A percentile compares a stretch with the other conserved stretches of the same genome.
phyloP scores from a whole-genome alignment of 2,888 invertebrate species.

The Gibbula magus region DNA sequence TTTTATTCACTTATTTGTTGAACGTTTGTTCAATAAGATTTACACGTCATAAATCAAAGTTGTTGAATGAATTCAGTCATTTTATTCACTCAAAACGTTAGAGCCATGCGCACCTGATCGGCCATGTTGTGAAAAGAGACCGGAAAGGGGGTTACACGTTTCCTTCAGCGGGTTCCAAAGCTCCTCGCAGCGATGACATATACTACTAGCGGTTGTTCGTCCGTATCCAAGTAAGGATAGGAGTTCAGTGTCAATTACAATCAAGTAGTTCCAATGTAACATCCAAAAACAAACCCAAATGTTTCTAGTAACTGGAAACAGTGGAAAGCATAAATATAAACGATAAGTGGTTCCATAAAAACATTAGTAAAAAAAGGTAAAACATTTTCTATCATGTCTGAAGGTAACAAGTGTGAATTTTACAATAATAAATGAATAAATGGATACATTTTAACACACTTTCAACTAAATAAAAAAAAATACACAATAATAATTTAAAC shows the following conservation, averaged over 20 bases:
- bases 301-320: too few relatives aligned
- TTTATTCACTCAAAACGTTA: background rate
- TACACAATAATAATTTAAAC: too few relatives aligned
- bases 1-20: background rate
- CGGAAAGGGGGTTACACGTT: constrained; percentile 30
- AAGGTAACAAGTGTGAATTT: too few relatives aligned
- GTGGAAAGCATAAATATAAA: too few relatives aligned
- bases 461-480: too few relatives aligned
- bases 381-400: too few relatives aligned
- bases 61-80: background rate
- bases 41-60: background rate
- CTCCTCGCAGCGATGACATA: background rate
- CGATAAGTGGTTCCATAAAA: too few relatives aligned
- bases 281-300: too few relatives aligned
- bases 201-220: background rate
- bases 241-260: background rate
- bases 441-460: too few relatives aligned
- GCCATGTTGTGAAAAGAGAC: constrained; percentile 35
- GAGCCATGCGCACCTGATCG: constrained; percentile 33
- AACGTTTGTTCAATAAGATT: background rate
- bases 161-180: constrained; percentile 9
- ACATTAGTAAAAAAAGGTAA: too few relatives aligned
- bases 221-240: background rate
- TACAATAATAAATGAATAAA: too few relatives aligned
- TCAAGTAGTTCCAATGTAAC: background rate